These are phyloP conservation scores for Argyrosomus regius DNA, from an alignment of 2,797 vertebrate genomes.

Conservation along the genomic window DNA sequence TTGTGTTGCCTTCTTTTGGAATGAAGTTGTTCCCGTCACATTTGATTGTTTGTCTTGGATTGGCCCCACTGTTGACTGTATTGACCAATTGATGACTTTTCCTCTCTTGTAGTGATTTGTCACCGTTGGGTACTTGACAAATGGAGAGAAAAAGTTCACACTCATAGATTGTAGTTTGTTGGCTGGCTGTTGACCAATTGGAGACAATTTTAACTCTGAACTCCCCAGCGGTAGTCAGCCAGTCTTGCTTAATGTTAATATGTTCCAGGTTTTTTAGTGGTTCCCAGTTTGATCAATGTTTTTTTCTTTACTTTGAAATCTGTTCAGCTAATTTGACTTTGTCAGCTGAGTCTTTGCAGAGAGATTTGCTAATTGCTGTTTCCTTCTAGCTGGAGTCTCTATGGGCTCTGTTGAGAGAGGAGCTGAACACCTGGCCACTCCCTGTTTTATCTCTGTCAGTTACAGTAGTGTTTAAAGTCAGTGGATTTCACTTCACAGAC, in stretches of 20 bases:
- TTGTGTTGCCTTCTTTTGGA: not conserved
- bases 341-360: not conserved
- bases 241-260: slow-evolving; percentile 17
- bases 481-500: not conserved
- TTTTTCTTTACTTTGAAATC: slow-evolving; percentile 35
- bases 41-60: not conserved
- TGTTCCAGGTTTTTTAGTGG: slow-evolving; percentile 25
- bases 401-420: not conserved
- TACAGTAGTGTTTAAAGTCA: slow-evolving; percentile 12
- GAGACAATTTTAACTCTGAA: not conserved
- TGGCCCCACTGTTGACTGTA: not conserved
- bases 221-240: slow-evolving; percentile 1
- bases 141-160: not conserved
- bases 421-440: slow-evolving; percentile 45
- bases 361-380: slow-evolving; percentile 28
- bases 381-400: not conserved
- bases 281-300: slow-evolving; percentile 16
- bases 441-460: slow-evolving; percentile 15
- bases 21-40: not conserved
- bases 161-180: slow-evolving; percentile 5
- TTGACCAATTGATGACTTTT: not conserved
- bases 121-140: slow-evolving; percentile 2
- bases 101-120: not conserved
- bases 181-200: slow-evolving; percentile 10
- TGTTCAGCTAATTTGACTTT: slow-evolving; percentile 25